Percentiles rank a stretch among this genome's conserved stretches.
phyloP scores from a whole-genome alignment of 1,140 invertebrate species.

The Formica exsecta region DNA sequence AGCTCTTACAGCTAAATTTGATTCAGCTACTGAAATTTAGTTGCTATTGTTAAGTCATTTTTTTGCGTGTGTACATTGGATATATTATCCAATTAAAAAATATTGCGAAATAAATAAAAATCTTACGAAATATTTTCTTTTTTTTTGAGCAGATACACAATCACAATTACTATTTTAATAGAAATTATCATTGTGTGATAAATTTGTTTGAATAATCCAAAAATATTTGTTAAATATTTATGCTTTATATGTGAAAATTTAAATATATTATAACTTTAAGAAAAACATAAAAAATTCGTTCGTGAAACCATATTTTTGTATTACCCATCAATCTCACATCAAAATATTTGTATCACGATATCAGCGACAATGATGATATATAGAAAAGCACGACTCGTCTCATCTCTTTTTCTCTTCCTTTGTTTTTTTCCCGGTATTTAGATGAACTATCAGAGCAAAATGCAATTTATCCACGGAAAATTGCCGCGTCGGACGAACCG shows the following conservation, averaged over 20 bases:
- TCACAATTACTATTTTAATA: neutral
- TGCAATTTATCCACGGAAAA: neutral
- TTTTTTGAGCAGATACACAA: neutral
- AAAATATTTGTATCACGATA: constrained; percentile 33
- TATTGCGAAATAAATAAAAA: neutral
- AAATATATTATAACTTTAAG: neutral
- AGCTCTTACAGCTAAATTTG: too few species aligned
- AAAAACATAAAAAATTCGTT: constrained; percentile 8
- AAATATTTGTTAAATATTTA: neutral
- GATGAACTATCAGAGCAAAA: constrained; percentile 38
- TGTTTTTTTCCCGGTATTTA: constrained; percentile 38
- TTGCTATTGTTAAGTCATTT: too few species aligned
- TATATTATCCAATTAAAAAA: constrained; percentile 1
- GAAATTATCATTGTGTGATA: constrained; percentile 12
- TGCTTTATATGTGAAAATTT: neutral
- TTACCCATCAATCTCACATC: neutral
- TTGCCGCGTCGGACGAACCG: neutral
- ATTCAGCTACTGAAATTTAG: too few species aligned
- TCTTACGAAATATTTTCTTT: neutral
- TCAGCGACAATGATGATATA: neutral
- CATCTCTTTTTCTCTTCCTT: neutral
- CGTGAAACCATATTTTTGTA: constrained; percentile 3
- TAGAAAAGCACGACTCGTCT: neutral
- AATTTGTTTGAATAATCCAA: neutral
- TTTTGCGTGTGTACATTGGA: neutral